Evolutionary conservation across 2,888 invertebrate genomes (phyloP).

Genomic region (Hydroisotoma schaefferi): DNA sequence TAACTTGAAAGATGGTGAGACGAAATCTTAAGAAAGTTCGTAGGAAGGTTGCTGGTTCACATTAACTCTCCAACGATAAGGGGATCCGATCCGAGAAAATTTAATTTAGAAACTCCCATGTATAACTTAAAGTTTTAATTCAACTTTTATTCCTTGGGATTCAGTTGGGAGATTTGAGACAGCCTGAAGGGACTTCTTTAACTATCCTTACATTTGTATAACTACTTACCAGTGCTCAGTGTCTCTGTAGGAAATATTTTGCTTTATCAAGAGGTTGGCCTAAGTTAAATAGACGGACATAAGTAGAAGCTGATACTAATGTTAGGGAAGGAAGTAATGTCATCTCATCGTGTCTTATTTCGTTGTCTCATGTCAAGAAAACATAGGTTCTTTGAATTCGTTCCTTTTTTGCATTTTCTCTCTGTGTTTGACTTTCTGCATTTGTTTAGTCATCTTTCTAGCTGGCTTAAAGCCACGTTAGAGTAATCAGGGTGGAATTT

Average conservation of each 20-base stretch:
- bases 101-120: slow-evolving; percentile 47
- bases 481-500: not conserved
- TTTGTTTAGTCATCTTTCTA: slow-evolving; percentile 17
- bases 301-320: not conserved
- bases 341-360: slow-evolving; percentile 4
- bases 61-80: not conserved
- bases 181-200: not conserved
- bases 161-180: not conserved
- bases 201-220: too few relatives aligned
- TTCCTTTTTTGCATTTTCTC: too few relatives aligned
- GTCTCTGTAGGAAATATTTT: too few relatives aligned
- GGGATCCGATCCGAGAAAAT: slow-evolving; percentile 31
- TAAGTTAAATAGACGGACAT: not conserved
- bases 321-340: slow-evolving; percentile 1
- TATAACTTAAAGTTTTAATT: slow-evolving; percentile 45
- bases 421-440: not conserved
- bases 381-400: too few relatives aligned
- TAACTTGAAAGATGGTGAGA: not conserved
- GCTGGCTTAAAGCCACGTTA: slow-evolving; percentile 22
- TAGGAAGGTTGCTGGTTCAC: not conserved
- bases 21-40: not conserved
- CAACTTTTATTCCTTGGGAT: slow-evolving; percentile 41
- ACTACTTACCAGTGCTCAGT: too few relatives aligned
- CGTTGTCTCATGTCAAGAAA: not conserved
- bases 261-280: not conserved